Evolutionary conservation across 2,888 invertebrate species (phyloP), one percentile per base, ranked within the genome.

Genomic region (Drosophila bunnanda): DNA sequence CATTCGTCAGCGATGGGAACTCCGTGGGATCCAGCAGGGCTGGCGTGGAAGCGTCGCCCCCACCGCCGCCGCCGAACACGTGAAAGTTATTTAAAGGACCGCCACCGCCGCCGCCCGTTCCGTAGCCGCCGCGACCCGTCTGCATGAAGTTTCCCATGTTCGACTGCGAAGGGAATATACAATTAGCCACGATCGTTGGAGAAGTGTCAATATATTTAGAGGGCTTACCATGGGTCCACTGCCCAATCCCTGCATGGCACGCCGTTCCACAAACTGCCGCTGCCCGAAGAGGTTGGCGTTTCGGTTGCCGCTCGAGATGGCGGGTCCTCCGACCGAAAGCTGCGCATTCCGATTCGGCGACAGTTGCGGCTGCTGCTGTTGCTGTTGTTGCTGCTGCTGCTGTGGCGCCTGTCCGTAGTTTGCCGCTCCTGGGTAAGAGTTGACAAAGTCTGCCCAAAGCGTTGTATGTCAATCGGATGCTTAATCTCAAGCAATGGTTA

Each of bases 1-100:
- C 97, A 89, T 92, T 93, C 90, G 97, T 97, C 91, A 98, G 94
- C 85, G 97, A 97, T 77, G 98, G 98, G 93, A 98, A 98, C 94
- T 98, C 98, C 91, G 97, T 97, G 83, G 97, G 95, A 94, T 98
- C 98, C 90, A 98, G 94, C 80, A 97, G 94, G 80, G 97, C 97
- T 76, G 97, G 97, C 90, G 97, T 96, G 90, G 95, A 94, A 89
- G 95, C 94, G 58, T 83, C 83, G 34, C 79, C 79, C 91, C 95
- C 96, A 75, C 96, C 95, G 90, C 95, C 95, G 73, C 95, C 95
- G 91, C 95, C 95, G 92, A 97, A 97, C 93, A 97, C 96, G 89
- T 97, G 97, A 94, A 96, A 96, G 93, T 93, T 94, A 88, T 93
- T 94, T 93, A 96, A 96, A 93, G 94, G 93, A 66, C 93, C 93